Percentiles rank a stretch among this genome's conserved stretches.
phyloP scores from a whole-genome alignment of 2,888 invertebrate genomes.

The Heterodera filipjevi region DNA sequence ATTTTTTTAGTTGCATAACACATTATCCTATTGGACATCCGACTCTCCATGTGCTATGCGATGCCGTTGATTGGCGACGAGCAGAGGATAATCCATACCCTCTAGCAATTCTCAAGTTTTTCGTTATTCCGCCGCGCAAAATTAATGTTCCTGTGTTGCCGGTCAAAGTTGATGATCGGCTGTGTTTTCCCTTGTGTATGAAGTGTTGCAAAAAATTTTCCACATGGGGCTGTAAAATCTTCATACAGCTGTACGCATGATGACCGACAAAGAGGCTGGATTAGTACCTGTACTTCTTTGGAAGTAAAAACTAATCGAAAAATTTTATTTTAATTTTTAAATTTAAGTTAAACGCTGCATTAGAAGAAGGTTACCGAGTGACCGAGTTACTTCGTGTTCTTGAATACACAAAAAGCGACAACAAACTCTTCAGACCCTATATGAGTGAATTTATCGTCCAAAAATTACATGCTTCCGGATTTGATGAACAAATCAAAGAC shows the following conservation, averaged over 20 bases:
- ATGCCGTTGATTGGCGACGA: background rate
- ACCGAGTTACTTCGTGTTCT: background rate
- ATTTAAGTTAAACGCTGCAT: background rate
- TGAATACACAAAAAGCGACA: background rate
- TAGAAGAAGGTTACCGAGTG: background rate
- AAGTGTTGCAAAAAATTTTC: background rate
- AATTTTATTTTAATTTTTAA: background rate
- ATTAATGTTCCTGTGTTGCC: background rate
- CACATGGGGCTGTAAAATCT: background rate
- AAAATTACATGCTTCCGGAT: background rate
- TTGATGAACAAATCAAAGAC: background rate
- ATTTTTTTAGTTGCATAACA: background rate
- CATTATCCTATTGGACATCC: background rate
- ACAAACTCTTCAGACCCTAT: background rate
- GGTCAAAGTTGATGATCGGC: slow-evolving; percentile 4
- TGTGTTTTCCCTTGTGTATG: background rate
- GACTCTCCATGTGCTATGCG: background rate
- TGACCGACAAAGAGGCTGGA: background rate
- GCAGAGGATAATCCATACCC: background rate
- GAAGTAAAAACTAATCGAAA: background rate
- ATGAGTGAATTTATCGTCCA: background rate
- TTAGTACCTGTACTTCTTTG: background rate
- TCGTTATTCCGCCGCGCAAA: background rate
- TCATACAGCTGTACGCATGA: background rate
- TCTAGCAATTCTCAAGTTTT: background rate